Conservation (phyloP, 2,113 vertebrate species). For the Heterochromis multidens region DNA sequence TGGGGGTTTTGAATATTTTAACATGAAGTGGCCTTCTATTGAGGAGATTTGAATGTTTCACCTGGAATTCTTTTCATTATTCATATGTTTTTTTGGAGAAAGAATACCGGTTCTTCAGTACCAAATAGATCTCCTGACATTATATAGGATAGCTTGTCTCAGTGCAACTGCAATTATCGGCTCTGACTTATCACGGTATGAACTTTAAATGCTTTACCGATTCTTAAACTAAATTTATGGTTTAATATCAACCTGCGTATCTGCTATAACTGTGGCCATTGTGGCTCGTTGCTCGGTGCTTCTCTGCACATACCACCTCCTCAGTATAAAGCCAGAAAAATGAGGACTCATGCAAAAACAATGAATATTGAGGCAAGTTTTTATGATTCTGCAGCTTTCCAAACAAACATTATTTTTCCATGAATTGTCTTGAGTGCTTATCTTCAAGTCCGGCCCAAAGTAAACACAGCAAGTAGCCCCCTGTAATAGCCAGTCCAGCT, state of each 20-base stretch:
- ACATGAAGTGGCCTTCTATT: constrained; percentile 1
- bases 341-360: not conserved
- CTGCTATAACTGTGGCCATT: not conserved
- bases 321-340: not conserved
- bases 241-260: not conserved
- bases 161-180: not conserved
- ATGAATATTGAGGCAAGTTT: not conserved
- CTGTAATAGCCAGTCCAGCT: not conserved
- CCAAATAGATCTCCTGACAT: not conserved
- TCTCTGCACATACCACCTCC: not conserved
- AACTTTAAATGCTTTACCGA: not conserved
- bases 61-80: not conserved
- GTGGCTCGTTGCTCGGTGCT: not conserved
- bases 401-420: not conserved
- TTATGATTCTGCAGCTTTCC: not conserved
- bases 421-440: not conserved
- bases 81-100: not conserved
- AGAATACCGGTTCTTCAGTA: not conserved
- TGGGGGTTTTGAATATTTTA: constrained; percentile 29
- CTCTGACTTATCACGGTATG: not conserved
- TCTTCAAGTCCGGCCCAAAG: not conserved
- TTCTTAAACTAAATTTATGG: not conserved
- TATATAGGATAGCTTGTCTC: not conserved
- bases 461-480: not conserved
- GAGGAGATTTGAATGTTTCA: constrained; percentile 4